Conservation (phyloP, 2,113 vertebrate species). For the Sinocyclocheilus grahami region DNA sequence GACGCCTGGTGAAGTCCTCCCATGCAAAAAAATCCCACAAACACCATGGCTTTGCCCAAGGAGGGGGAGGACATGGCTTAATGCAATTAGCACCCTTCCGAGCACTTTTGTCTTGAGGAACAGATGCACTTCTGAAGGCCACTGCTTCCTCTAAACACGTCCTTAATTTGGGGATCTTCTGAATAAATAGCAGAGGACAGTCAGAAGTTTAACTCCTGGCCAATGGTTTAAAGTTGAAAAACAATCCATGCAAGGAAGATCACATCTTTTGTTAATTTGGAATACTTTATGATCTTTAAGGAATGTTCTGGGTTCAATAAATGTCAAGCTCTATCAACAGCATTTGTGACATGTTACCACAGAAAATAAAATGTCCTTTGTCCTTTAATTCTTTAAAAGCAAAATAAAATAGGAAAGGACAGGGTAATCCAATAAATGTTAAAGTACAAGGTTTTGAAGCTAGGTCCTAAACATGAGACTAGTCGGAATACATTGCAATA, state of each 20-base stretch:
- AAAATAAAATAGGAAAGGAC: not conserved
- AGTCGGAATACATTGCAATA: not conserved
- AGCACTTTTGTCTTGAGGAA: constrained; percentile 80
- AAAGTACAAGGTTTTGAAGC: not conserved
- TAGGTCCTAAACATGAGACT: not conserved
- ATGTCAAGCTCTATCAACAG: not conserved
- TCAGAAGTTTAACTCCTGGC: not conserved
- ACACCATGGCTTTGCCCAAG: constrained; percentile 56
- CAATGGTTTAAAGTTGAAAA: not conserved
- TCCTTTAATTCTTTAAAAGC: not conserved
- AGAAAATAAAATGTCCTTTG: not conserved
- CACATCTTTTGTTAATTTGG: not conserved
- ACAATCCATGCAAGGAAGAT: not conserved
- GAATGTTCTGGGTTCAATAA: not conserved
- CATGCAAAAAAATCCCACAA: constrained; percentile 54
- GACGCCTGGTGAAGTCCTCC: constrained; percentile 68
- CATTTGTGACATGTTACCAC: not conserved
- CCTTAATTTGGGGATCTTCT: not conserved
- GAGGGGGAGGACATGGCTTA: constrained; percentile 69
- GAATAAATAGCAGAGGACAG: not conserved
- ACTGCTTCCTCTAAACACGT: constrained; percentile 53
- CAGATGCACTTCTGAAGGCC: constrained; percentile 75
- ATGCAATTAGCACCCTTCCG: constrained; percentile 80
- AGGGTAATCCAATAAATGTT: not conserved
- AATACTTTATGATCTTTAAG: not conserved